Conservation (phyloP, 1,140 invertebrate genomes). For the Solen grandis region DNA sequence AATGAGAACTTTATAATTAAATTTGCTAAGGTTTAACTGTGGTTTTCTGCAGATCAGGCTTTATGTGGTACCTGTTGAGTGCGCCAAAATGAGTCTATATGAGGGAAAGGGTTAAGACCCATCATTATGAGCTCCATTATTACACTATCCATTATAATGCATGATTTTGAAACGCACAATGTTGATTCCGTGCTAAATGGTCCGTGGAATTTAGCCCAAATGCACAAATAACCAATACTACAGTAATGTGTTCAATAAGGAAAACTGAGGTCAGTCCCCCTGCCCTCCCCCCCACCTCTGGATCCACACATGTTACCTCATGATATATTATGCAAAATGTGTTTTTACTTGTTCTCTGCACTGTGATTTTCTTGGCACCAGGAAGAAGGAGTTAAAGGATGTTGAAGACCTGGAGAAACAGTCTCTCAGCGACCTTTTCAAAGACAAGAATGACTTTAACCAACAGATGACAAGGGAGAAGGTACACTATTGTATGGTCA, state of each 20-base stretch:
- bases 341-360: not conserved
- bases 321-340: not conserved
- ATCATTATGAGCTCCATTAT: too few species aligned
- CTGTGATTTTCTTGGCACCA: not conserved
- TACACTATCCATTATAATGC: too few species aligned
- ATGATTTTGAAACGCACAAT: too few species aligned
- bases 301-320: not conserved
- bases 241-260: not conserved
- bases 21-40: too few species aligned
- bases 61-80: too few species aligned
- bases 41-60: too few species aligned
- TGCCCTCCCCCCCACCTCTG: not conserved
- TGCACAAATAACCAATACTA: not conserved
- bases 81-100: too few species aligned
- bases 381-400: constrained; percentile 34
- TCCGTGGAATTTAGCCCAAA: not conserved
- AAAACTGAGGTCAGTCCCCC: not conserved
- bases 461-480: constrained; percentile 22
- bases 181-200: not conserved
- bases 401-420: not conserved
- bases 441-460: constrained; percentile 22
- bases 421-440: constrained; percentile 31
- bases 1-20: too few species aligned
- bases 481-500: not conserved
- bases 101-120: too few species aligned